Evolutionary conservation across 2,888 invertebrate species (phyloP).

Genomic region (Ametastegia equiseti): DNA sequence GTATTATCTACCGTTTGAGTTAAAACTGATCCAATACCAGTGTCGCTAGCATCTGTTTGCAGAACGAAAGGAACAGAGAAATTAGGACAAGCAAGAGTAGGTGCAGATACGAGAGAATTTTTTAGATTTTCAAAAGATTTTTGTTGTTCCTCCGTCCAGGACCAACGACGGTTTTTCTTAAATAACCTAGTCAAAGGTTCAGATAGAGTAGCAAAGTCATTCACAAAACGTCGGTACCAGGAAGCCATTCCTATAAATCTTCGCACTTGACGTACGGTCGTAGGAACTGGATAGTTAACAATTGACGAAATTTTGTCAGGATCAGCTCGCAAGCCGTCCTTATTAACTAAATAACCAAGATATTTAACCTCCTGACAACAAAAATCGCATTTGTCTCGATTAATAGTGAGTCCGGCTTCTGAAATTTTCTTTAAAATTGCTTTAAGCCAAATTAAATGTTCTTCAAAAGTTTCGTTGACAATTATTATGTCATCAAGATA

Average conservation of each 20-base stretch:
- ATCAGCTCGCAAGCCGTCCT: background rate
- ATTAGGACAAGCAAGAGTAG: slow-evolving; percentile 55
- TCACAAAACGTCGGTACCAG: slow-evolving; percentile 64
- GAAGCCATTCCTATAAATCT: slow-evolving; percentile 63
- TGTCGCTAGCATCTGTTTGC: slow-evolving; percentile 47
- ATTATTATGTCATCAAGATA: slow-evolving; percentile 62
- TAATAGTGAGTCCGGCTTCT: slow-evolving; percentile 61
- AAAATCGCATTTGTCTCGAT: slow-evolving; percentile 61
- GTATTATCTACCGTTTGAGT: slow-evolving; percentile 46
- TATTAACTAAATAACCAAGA: slow-evolving; percentile 62
- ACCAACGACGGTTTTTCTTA: slow-evolving; percentile 46
- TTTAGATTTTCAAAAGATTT: background rate
- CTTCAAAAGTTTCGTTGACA: slow-evolving; percentile 8
- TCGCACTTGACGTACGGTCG: slow-evolving; percentile 53
- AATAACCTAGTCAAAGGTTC: slow-evolving; percentile 57
- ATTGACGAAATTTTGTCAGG: slow-evolving; percentile 55
- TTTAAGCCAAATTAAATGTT: background rate
- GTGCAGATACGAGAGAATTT: slow-evolving; percentile 24
- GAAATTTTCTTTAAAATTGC: slow-evolving; percentile 33
- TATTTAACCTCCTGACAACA: slow-evolving; percentile 59
- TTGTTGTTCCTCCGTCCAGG: slow-evolving; percentile 15
- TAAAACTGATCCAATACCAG: slow-evolving; percentile 50
- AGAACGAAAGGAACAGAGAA: slow-evolving; percentile 49
- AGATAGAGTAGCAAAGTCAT: slow-evolving; percentile 54
- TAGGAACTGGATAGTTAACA: slow-evolving; percentile 53